Base-by-base conservation (phyloP, 2,888 invertebrate species). In the Dicranocentrus wangi region DNA sequence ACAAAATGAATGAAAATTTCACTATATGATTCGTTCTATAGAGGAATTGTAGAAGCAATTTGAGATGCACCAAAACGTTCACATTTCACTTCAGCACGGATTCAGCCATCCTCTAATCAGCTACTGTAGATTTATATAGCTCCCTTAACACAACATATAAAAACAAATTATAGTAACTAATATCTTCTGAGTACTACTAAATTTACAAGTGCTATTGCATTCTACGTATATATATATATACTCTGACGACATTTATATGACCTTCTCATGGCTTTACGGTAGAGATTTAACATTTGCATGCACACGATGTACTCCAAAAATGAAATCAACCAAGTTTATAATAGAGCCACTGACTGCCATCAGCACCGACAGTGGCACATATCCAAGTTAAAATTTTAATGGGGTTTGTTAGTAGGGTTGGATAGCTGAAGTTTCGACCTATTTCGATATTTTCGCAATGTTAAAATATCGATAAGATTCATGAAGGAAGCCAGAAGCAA, bases 201-300 rank as follows among this genome's bases (percentile, higher is more conserved):
- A 32, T 10, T 32, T 32, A 32, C 3, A 32, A 32, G 32, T 32
- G 32, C 10, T 32, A 7, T 32, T 32, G 32, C 32, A 32, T 7
- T 32, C 32, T 32, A n/a, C n/a, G n/a, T n/a, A n/a, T n/a, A n/a
- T n/a, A n/a, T n/a, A n/a, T 23, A 58, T 21, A 58, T 58, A 19
- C 25, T 58, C 58, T 68, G 66, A 47, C 76, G 76, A 76, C 76
- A 76, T 76, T 76, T 76, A 76, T 28, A 47, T 76, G 76, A 76
- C 76, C 76, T 76, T 76, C 76, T 76, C 43, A 17, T 28, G 19
- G 47, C n/a, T 47, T n/a, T 8, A 39, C 39, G 7, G 51, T 55
- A 72, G 1, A 7, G 61, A 21, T 75, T 76, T 60, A 61, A 58
- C 27, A 19, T 65, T 65, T 42, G 3, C 21, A 15, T 39, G n/a